Base-by-base conservation (phyloP, 92 coral and sea anemone genomes). In the Palythoa heliodiscus region DNA sequence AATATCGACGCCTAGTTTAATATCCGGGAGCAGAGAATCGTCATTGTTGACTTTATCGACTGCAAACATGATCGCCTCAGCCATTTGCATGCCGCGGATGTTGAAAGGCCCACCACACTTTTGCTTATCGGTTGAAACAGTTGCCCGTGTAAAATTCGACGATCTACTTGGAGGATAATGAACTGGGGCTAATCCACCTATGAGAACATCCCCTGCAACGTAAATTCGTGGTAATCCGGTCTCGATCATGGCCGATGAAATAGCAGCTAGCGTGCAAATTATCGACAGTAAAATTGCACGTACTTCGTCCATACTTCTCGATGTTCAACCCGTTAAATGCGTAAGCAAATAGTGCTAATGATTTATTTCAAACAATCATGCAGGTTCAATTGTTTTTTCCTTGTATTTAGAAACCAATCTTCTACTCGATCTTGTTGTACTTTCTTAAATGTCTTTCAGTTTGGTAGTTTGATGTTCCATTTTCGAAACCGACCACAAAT, bases 11-110 rank as follows among this genome's bases (percentile, higher is more conserved):
- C 95, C 95, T 60, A 92, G 90, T 2, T 54, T 71, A 19, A 92
- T 78, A 29, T 90, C 93, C 10, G 95, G 95, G 4, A 92, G 86
- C 40, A 92, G 61, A 64, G 85, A 76, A n/a, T 70, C 70, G 76
- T 90, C 87, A 20, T 90, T 70, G 87, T 92, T 92, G 39, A 92
- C 88, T 70, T 85, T 76, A 24, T 88, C 92, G 52, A 90, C 90
- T 0, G 95, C 93, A 74, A 82, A 92, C 12, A 92, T 82, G 50
- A 92, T 92, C 5, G 95, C 95, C 70, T 92, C 95, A 1, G 95
- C 92, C 76, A 88, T 86, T 72, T 92, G 93, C 1, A 92, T 77
- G 17, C 95, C 95, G 4, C 90, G 91, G 71, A 88, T 86, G 86
- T 90, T 92, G 35, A 92, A 92, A n/a, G 77, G 81, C 8, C 95